Evolutionary conservation across 2,113 vertebrate species (phyloP).

Genomic region (Vulpes vulpes): DNA sequence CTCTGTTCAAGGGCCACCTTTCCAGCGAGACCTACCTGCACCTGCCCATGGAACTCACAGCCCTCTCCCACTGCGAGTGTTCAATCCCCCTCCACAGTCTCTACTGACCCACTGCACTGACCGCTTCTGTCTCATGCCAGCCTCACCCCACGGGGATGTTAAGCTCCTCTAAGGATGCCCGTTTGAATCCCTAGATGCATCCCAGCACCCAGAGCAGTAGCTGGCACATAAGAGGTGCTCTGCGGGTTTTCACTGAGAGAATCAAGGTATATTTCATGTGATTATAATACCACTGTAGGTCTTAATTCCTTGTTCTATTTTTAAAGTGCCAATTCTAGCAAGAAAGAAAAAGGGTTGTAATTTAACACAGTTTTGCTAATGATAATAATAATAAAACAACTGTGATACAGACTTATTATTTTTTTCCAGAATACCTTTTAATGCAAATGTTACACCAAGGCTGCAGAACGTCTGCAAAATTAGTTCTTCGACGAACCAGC

Average conservation of each 20-base stretch:
- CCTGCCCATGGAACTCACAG: not conserved
- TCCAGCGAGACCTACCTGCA: not conserved
- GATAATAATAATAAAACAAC: not conserved
- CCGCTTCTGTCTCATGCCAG: rapidly evolving
- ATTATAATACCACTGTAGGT: not conserved
- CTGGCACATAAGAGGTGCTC: rapidly evolving
- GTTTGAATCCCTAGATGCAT: rapidly evolving
- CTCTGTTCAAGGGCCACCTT: not conserved
- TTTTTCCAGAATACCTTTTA: not conserved
- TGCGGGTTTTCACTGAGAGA: rapidly evolving
- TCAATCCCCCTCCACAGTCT: rapidly evolving
- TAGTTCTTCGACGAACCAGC: not conserved
- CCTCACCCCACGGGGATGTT: rapidly evolving
- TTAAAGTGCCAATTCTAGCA: not conserved
- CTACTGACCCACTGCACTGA: rapidly evolving
- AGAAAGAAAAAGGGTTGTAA: not conserved
- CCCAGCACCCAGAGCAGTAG: not conserved
- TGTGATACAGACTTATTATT: not conserved
- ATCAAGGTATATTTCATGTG: rapidly evolving
- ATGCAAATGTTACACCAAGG: not conserved
- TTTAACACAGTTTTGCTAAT: not conserved
- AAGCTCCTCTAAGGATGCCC: not conserved
- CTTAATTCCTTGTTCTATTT: not conserved
- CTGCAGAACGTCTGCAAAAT: not conserved
- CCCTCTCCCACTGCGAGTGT: rapidly evolving